Base-by-base conservation (phyloP, 2,888 invertebrate genomes). In the Gortyna flavago region DNA sequence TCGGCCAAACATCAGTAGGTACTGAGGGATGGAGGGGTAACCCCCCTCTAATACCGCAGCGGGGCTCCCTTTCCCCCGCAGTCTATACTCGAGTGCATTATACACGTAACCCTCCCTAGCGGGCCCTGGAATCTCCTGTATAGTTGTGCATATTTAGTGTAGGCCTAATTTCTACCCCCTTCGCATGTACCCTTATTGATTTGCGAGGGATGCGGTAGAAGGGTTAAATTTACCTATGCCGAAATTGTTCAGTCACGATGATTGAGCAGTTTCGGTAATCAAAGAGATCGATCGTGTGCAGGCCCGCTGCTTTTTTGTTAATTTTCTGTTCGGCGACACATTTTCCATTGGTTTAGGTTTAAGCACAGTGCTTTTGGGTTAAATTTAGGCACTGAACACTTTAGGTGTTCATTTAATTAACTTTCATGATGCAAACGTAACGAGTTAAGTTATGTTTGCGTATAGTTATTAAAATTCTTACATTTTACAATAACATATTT, bases 21-120 rank as follows among this genome's bases (percentile, higher is more conserved):
- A 66, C 83, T 84, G 90, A 81, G 84, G 84, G 90, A 88, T 84
- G 82, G 77, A 83, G 54, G 71, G 85, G 77, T 81, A 41, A 65
- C 78, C 84, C 86, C 89, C 87, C 89, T 64, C 76, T 81, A 82
- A 81, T 88, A 86, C 86, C 89, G 88, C 89, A 89, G 88, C 83
- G 85, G 84, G 75, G 68, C 25, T 51, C 73, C 51, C 84, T 89
- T 88, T 90, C 87, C 90, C 88, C 89, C 81, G 83, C 87, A 89
- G 88, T 87, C 93, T 94, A 94, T 95, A 95, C 93, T 94, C 92
- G 92, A 95, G 92, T 96, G 96, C 96, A 96, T 94, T 95, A 96
- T 95, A 95, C 88, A 88, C 92, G 93, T 94, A 92, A 93, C 91
- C 91, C 93, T 92, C 87, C 92, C 92, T 48, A 74, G 72, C 67